Evolutionary conservation across 2,888 invertebrate genomes (phyloP), one percentile per base, ranked within the genome.

Genomic region (Siphonodentalium dalli): DNA sequence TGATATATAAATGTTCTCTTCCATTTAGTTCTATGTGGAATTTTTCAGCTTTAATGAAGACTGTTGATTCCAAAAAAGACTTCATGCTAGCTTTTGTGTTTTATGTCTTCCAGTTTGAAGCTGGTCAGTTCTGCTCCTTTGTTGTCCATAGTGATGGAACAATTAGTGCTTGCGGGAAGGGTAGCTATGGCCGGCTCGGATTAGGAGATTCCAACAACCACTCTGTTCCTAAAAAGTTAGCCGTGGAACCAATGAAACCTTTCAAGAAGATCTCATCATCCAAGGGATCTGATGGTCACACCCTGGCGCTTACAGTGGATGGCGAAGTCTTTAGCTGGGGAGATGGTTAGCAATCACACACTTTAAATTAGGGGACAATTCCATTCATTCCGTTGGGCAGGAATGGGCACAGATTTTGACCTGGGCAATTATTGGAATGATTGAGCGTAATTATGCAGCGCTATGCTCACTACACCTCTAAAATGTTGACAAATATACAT

Each of bases 301-400:
- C 86, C 58, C 76, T 88, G 49, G 87, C 87, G 1, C 68, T 88
- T 51, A 86, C 87, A 0, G 85, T 85, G 68, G 86, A 86, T 63
- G 88, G 88, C 1, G 87, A 87, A 69, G 86, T 87, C n/a, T 87
- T 86, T 75, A 86, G 86, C 8, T 87, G 87, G 87, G 87, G 87
- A 37, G 87, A 87, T 76, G 87, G 87, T 47, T 85, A 63, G 75
- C 54, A 23, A 23, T 15, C 6, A 20, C n/a, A n/a, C n/a, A n/a
- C n/a, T n/a, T n/a, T n/a, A n/a, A n/a, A n/a, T n/a, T n/a, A n/a
- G n/a, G n/a, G n/a, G n/a, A n/a, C n/a, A n/a, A n/a, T n/a, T n/a
- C n/a, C n/a, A n/a, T n/a, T n/a, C n/a, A n/a, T n/a, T n/a, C n/a
- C n/a, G n/a, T n/a, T n/a, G n/a, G n/a, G n/a, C n/a, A n/a, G n/a